Conservation (phyloP, 1,140 invertebrate species). For the Oncopodura yosiiana region DNA sequence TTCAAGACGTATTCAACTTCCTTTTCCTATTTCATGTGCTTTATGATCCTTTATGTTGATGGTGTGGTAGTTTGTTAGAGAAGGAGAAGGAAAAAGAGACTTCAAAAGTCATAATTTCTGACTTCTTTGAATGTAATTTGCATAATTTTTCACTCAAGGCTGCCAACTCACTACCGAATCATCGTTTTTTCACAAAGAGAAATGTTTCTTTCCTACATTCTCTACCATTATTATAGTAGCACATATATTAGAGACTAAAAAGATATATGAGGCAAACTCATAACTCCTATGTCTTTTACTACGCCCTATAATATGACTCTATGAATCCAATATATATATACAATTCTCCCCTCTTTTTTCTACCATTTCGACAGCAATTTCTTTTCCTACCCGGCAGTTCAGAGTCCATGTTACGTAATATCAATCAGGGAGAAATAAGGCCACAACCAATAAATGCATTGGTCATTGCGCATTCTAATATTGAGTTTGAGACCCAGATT, state of each 20-base stretch:
- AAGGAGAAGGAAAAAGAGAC: constrained; percentile 6
- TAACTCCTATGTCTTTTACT: no score
- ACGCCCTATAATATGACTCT: no score
- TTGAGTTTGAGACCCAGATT: no score
- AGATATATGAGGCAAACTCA: no score
- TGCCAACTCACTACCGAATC: constrained; percentile 29
- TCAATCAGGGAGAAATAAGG: no score
- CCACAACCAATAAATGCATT: no score
- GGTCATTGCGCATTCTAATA: no score
- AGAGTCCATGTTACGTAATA: background rate
- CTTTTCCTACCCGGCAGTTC: background rate
- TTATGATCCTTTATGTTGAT: background rate
- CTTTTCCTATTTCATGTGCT: background rate
- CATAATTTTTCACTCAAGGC: constrained; percentile 36
- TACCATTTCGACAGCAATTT: background rate
- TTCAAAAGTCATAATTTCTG: constrained; percentile 34
- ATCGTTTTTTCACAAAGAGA: constrained; percentile 34
- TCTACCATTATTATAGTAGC: background rate
- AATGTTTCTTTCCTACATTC: constrained; percentile 20
- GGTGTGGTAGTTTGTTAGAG: background rate
- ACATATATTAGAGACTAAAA: no score
- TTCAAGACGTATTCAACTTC: background rate
- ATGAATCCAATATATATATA: no score
- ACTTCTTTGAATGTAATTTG: constrained; percentile 35
- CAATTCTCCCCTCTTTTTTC: background rate